A percentile compares a stretch with the other conserved stretches of the same genome.
Conservation (phyloP, 2,888 invertebrate genomes). For the Meandrusa payeni region DNA sequence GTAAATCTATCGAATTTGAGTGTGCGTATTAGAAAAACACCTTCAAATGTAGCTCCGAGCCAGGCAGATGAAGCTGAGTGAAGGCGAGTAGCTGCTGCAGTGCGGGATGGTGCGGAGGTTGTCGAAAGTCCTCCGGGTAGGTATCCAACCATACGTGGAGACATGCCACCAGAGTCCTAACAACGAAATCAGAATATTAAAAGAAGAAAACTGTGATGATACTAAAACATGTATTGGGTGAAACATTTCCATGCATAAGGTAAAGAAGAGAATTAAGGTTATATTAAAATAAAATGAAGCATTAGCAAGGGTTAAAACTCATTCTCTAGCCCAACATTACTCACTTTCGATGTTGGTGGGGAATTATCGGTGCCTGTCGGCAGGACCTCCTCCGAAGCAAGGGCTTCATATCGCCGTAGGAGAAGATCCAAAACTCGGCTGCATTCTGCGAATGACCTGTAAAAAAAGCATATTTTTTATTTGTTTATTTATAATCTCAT, state of each 20-base stretch:
- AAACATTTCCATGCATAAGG: too few relatives aligned
- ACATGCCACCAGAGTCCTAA: conserved; percentile 91
- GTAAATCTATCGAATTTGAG: too few relatives aligned
- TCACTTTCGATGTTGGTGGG: conserved; percentile 87
- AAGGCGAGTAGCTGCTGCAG: conserved; percentile 92
- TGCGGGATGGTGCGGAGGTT: conserved; percentile 88
- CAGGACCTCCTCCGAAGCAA: conserved; percentile 81
- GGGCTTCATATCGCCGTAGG: conserved; percentile 87
- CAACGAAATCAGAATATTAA: conserved; percentile 17
- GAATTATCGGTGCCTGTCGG: conserved; percentile 75
- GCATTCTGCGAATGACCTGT: conserved; percentile 89
- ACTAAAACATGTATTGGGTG: neutral
- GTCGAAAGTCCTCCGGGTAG: conserved; percentile 96
- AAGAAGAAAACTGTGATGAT: conserved; percentile 4
- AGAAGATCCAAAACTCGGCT: conserved; percentile 91
- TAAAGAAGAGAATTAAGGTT: too few relatives aligned
- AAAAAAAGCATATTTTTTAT: too few relatives aligned
- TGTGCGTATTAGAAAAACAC: too few relatives aligned
- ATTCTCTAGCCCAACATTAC: conserved; percentile 22
- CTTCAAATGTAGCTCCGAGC: conserved; percentile 91
- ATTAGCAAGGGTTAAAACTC: conserved; percentile 6
- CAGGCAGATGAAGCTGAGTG: conserved; percentile 89
- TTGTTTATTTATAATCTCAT: too few relatives aligned
- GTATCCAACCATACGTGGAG: conserved; percentile 98
- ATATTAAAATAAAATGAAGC: conserved; percentile 3